Percentiles rank a stretch among this genome's conserved stretches.
Evolutionary conservation across 2,113 vertebrate species (phyloP).

Genomic region (Caranx melampygus): DNA sequence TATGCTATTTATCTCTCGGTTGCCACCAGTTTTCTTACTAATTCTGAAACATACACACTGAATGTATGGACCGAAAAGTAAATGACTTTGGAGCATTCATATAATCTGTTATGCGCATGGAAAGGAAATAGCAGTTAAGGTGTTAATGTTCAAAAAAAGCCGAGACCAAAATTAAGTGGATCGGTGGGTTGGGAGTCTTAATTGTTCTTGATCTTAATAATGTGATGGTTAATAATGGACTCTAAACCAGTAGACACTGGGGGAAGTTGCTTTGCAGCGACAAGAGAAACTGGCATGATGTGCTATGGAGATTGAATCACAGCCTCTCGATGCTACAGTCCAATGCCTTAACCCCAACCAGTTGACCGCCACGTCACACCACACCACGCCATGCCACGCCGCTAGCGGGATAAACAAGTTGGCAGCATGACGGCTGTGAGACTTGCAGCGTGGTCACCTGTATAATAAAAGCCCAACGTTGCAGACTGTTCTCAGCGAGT

Average conservation of each 20-base stretch:
- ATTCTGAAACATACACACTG: constrained; percentile 76
- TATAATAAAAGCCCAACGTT: constrained; percentile 49
- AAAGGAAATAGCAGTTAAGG: constrained; percentile 62
- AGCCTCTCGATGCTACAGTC: constrained; percentile 73
- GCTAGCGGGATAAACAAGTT: constrained; percentile 36
- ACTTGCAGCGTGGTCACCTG: constrained; percentile 30
- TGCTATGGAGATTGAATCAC: constrained; percentile 54
- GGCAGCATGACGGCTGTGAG: constrained; percentile 29
- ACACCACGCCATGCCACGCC: not conserved
- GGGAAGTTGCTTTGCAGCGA: constrained; percentile 54
- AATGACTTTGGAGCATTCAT: constrained; percentile 66
- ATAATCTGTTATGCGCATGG: constrained; percentile 66
- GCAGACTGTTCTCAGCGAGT: constrained; percentile 36
- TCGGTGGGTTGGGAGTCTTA: constrained; percentile 17
- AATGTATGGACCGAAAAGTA: constrained; percentile 76
- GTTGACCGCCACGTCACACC: constrained; percentile 18
- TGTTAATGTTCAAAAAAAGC: constrained; percentile 34
- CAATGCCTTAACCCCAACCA: constrained; percentile 83
- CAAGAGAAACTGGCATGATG: constrained; percentile 37
- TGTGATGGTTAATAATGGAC: constrained; percentile 48
- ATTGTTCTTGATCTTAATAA: constrained; percentile 41
- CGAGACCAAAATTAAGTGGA: constrained; percentile 58
- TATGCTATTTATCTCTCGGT: constrained; percentile 80
- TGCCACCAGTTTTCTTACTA: constrained; percentile 70
- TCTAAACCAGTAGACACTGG: constrained; percentile 38